Percentiles rank a stretch among this genome's conserved stretches.
phyloP scores from a whole-genome alignment of 2,797 vertebrate genomes.

The Tiaroga cobitis region DNA sequence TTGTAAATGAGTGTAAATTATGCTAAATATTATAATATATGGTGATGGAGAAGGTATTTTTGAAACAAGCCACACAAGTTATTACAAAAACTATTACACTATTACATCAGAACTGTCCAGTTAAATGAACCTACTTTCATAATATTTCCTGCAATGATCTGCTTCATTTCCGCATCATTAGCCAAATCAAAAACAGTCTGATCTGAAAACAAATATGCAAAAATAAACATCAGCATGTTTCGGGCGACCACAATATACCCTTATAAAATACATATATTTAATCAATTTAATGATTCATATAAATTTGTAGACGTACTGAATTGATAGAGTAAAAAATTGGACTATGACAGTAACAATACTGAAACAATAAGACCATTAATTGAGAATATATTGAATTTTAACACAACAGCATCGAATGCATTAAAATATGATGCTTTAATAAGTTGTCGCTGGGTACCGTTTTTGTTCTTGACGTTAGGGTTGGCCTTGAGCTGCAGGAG shows the following conservation, averaged over 20 bases:
- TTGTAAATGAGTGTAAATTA: not conserved
- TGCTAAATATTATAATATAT: not conserved
- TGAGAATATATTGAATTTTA: not conserved
- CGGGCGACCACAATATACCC: not conserved
- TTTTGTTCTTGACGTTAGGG: conserved; percentile 87
- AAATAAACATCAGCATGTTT: not conserved
- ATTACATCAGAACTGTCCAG: not conserved
- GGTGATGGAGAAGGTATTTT: not conserved
- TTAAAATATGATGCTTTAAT: not conserved
- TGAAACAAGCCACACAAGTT: not conserved
- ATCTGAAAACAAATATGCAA: conserved; percentile 72
- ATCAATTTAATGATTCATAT: not conserved
- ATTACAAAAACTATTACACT: not conserved
- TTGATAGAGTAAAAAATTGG: not conserved
- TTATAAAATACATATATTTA: not conserved
- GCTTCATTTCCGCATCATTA: conserved; percentile 86
- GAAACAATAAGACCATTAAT: not conserved
- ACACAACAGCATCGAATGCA: too few relatives aligned
- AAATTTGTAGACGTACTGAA: not conserved
- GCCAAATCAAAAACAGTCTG: conserved; percentile 90
- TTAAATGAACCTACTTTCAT: conserved; percentile 73
- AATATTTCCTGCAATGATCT: conserved; percentile 80
- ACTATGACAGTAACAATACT: too few relatives aligned
- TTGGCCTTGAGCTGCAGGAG: conserved; percentile 88
- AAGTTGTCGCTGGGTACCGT: conserved; percentile 75